Evolutionary conservation across 2,113 vertebrate genomes (phyloP).

Genomic region (Heptranchias perlo): DNA sequence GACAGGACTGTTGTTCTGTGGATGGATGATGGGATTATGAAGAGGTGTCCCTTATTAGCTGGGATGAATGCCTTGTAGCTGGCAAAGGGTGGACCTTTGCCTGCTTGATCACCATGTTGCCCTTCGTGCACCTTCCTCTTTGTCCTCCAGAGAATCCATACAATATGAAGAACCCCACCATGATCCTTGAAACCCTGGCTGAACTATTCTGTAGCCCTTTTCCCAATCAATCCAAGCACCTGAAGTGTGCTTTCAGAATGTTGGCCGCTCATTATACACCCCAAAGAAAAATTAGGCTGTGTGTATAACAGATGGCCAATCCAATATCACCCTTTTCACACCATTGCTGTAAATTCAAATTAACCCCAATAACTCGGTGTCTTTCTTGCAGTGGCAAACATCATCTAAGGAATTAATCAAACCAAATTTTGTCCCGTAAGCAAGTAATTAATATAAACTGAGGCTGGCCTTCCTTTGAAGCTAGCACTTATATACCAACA

Average conservation of each 20-base stretch:
- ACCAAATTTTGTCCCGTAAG: not conserved
- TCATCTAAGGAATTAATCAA: not conserved
- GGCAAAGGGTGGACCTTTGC: not conserved
- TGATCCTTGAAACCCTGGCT: not conserved
- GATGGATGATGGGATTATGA: not conserved
- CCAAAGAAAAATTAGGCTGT: not conserved
- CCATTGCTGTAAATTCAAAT: not conserved
- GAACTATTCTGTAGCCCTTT: not conserved
- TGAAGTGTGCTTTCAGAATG: not conserved
- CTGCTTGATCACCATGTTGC: not conserved
- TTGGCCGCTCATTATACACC: not conserved
- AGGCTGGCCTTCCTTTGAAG: not conserved
- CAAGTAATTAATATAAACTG: not conserved
- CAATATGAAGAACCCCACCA: too few relatives aligned
- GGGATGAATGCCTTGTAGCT: not conserved
- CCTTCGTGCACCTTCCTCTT: not conserved
- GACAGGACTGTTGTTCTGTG: not conserved
- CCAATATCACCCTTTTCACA: not conserved
- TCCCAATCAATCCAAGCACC: too few relatives aligned
- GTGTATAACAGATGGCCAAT: not conserved
- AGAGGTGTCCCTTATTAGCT: not conserved
- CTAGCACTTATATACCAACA: not conserved
- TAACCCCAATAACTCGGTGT: not conserved
- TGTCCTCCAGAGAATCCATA: not conserved
- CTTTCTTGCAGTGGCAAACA: not conserved